phyloP scores from a whole-genome alignment of 2,797 vertebrate genomes.

The Margarornis squamiger region DNA sequence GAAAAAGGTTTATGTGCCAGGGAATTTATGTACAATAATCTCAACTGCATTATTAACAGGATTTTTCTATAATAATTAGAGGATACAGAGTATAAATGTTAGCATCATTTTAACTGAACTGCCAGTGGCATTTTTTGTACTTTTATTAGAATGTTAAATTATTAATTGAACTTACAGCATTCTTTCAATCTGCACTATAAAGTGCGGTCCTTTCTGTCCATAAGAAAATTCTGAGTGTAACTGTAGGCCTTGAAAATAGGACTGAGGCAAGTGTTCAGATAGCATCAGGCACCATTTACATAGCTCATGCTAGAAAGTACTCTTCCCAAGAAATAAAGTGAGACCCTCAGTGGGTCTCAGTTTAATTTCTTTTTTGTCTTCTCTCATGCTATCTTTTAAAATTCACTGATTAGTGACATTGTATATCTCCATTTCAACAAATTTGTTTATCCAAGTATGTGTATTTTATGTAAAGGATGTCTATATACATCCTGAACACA shows the following conservation, averaged over 20 bases:
- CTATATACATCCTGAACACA: not conserved
- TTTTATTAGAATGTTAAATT: not conserved
- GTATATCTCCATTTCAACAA: not conserved
- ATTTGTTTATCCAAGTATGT: not conserved
- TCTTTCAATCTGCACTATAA: not conserved
- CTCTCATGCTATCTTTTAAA: not conserved
- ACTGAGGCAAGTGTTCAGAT: not conserved
- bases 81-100: not conserved
- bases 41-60: not conserved
- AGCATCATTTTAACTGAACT: not conserved
- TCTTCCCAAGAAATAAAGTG: not conserved
- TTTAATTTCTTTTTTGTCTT: not conserved
- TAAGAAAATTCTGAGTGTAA: not conserved
- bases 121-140: not conserved
- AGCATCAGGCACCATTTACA: not conserved
- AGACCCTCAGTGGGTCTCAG: not conserved
- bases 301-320: not conserved
- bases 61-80: not conserved
- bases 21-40: not conserved
- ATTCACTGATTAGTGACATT: not conserved
- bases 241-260: not conserved
- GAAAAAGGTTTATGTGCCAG: not conserved
- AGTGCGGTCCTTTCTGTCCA: not conserved
- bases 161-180: not conserved
- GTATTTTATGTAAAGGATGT: not conserved